Base-by-base conservation (phyloP, 2,888 invertebrate genomes). In the Amphipyra tragopoginis region DNA sequence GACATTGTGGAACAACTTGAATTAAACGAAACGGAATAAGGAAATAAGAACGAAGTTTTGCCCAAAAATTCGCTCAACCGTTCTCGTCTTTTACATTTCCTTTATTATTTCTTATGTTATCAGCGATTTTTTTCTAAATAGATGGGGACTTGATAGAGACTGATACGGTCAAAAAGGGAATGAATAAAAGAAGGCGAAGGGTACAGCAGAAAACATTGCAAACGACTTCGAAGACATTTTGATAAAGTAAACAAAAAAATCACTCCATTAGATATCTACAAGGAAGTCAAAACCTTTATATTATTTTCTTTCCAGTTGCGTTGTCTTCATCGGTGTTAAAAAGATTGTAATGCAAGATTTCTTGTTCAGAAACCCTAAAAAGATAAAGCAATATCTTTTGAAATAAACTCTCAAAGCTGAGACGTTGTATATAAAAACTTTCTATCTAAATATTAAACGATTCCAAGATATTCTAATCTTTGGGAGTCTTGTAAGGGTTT, bases 1-100 rank as follows among this genome's bases (percentile, higher is more conserved):
- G 85, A 90, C 90, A 90, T 91, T 91, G 89, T 89, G 86, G 88
- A 86, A 86, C 86, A 89, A 89, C 85, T 90, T 86, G 88, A 86
- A 89, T 87, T 87, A 85, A 87, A 86, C 87, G 82, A 85, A 86
- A 88, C 86, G 86, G 87, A 88, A 88, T 85, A 86, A 89, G 85
- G 81, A 85, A 81, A 80, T 78, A 72, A 79, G 75, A 72, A 71
- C 71, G 60, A 85, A 85, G 77, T 83, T 82, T 72, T 77, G 45
- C 36, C 63, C 71, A 77, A 83, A 84, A 82, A 81, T 77, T 84
- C 75, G 65, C 72, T 73, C 64, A 73, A 75, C 67, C 72, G 66
- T 74, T 73, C 74, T 61, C 75, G 64, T 66, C 79, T 64, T 66
- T 83, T 81, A 83, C 64, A 69, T 79, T 78, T 70, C 62, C 60